Evolutionary conservation across 2,113 vertebrate genomes (phyloP).

Genomic region (Tringa solitaria): DNA sequence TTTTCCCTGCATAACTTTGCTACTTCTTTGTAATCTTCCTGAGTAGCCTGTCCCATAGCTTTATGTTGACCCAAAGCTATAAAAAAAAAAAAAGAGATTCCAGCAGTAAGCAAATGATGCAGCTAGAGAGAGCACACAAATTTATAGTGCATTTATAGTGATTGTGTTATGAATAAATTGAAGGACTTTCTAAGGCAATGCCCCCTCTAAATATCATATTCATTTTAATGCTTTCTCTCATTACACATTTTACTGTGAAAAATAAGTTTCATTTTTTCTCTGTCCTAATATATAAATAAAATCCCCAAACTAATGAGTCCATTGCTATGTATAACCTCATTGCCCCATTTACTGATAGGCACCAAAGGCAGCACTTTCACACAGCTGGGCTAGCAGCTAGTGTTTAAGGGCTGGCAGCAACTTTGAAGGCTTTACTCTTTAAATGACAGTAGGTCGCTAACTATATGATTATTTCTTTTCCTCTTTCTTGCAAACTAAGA

Average conservation of each 20-base stretch:
- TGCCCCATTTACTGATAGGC: neutral
- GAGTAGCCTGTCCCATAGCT: too few relatives aligned
- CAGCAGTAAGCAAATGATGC: neutral
- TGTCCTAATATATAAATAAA: neutral
- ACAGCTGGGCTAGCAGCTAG: neutral
- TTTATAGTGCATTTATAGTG: neutral
- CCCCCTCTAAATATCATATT: neutral
- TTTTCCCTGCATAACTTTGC: too few relatives aligned
- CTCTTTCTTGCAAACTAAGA: neutral
- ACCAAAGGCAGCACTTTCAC: neutral
- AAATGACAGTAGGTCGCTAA: neutral
- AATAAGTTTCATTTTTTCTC: neutral
- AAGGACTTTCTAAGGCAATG: neutral
- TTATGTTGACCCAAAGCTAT: neutral
- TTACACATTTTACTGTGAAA: neutral
- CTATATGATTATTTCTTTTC: rapidly evolving
- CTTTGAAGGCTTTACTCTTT: neutral
- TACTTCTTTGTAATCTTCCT: too few relatives aligned
- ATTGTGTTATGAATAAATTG: neutral
- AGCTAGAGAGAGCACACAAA: neutral
- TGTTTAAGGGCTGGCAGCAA: neutral
- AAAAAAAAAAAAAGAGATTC: neutral
- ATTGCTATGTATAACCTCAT: neutral
- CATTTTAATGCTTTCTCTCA: neutral
- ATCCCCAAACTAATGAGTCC: neutral